phyloP scores from a whole-genome alignment of 1,140 invertebrate species.

The Caenorhabditis latens region DNA sequence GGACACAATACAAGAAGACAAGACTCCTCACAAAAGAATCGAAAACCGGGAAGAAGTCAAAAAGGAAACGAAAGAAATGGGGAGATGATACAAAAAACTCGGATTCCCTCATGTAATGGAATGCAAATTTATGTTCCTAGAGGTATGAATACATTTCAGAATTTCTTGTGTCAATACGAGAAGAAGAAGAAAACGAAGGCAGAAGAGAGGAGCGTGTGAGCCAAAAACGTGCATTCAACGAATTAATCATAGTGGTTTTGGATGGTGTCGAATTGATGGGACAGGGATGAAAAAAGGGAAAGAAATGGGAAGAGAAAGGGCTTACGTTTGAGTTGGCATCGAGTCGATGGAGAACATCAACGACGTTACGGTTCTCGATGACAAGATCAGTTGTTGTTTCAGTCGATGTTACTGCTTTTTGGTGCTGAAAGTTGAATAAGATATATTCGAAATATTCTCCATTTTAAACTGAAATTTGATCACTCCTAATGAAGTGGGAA shows the following conservation, averaged over 20 bases:
- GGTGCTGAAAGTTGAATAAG: constrained; percentile 11
- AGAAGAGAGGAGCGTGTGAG: constrained; percentile 18
- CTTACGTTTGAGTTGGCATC: constrained; percentile 48
- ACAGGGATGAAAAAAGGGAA: not conserved
- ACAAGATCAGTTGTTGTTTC: constrained; percentile 48
- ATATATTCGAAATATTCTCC: not conserved
- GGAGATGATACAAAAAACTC: constrained; percentile 1
- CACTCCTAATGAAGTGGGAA: too few species aligned
- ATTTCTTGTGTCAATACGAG: constrained; percentile 23
- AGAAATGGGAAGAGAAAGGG: not conserved
- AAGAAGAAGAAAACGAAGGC: not conserved
- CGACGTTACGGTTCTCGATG: constrained; percentile 49
- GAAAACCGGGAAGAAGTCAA: constrained; percentile 20
- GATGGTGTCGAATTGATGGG: constrained; percentile 57
- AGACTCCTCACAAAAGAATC: constrained; percentile 32
- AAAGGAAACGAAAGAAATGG: not conserved
- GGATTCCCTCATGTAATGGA: not conserved
- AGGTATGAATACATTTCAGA: constrained; percentile 10
- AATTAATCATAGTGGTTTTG: constrained; percentile 53
- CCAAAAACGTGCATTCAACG: constrained; percentile 51
- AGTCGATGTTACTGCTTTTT: constrained; percentile 38
- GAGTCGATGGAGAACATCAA: constrained; percentile 35
- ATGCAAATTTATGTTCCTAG: constrained; percentile 40
- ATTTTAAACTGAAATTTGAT: too few species aligned
- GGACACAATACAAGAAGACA: constrained; percentile 11